Percentiles rank a stretch among this genome's conserved stretches.
phyloP scores from a whole-genome alignment of 2,888 invertebrate genomes.

The Netelia melanura region DNA sequence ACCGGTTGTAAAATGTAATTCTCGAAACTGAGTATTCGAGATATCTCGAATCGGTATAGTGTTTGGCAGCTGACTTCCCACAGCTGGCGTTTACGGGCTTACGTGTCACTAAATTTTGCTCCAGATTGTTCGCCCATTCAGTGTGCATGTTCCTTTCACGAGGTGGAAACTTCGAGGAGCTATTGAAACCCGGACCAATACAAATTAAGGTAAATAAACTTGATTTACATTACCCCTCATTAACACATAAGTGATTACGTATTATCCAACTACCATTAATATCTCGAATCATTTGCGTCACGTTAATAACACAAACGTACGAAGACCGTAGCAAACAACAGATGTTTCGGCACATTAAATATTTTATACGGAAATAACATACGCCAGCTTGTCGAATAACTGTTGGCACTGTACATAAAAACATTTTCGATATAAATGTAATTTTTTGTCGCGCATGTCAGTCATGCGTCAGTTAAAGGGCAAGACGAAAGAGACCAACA shows the following conservation, averaged over 20 bases:
- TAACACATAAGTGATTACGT: neutral
- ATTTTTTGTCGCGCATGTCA: neutral
- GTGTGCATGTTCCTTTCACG: neutral
- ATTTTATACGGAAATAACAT: too few relatives aligned
- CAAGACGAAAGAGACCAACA: constrained; percentile 92
- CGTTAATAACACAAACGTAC: neutral
- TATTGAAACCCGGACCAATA: neutral
- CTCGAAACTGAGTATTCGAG: neutral
- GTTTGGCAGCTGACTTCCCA: neutral
- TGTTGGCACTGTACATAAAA: too few relatives aligned
- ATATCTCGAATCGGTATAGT: neutral
- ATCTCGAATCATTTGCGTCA: neutral
- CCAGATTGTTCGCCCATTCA: constrained; percentile 11
- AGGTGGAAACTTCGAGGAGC: neutral
- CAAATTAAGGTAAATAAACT: constrained; percentile 26
- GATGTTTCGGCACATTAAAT: neutral
- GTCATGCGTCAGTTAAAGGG: constrained; percentile 93
- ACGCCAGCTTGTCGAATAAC: too few relatives aligned
- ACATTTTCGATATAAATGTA: too few relatives aligned
- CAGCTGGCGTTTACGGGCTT: constrained; percentile 35
- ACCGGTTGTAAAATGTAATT: too few relatives aligned
- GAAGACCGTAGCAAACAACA: neutral
- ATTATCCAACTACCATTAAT: neutral
- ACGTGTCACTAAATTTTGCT: constrained; percentile 40
- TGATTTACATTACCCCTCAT: neutral